These are phyloP conservation scores for Limnephilus rhombicus DNA, from an alignment of 2,888 invertebrate species.

Conservation along the genomic window DNA sequence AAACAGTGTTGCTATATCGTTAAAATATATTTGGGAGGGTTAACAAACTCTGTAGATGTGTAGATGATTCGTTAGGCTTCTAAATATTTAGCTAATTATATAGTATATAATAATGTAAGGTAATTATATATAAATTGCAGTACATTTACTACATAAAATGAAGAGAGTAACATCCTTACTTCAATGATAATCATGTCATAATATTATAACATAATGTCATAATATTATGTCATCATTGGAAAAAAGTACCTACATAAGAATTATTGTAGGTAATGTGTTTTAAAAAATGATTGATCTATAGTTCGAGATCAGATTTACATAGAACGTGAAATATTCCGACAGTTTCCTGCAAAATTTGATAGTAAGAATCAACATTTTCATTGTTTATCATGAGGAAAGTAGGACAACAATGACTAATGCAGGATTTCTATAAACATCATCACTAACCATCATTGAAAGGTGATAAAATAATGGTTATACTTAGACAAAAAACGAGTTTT, in stretches of 20 bases:
- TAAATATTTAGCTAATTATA: background rate
- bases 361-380: background rate
- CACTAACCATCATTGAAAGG: background rate
- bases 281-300: background rate
- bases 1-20: background rate
- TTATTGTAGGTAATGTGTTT: background rate
- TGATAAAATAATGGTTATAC: background rate
- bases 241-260: conserved; percentile 13
- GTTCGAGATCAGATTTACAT: background rate
- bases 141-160: too few species aligned
- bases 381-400: background rate
- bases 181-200: background rate
- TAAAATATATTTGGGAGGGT: background rate
- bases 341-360: background rate
- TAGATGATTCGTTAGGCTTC: background rate
- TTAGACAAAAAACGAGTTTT: background rate
- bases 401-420: background rate
- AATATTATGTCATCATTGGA: background rate
- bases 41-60: background rate
- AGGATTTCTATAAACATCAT: background rate
- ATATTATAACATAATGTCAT: background rate
- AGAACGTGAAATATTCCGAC: background rate
- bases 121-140: background rate
- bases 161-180: background rate
- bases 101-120: background rate